A percentile compares a stretch with the other conserved stretches of the same genome.
Evolutionary conservation across 2,888 invertebrate species (phyloP).

Genomic region (Protula sp.): DNA sequence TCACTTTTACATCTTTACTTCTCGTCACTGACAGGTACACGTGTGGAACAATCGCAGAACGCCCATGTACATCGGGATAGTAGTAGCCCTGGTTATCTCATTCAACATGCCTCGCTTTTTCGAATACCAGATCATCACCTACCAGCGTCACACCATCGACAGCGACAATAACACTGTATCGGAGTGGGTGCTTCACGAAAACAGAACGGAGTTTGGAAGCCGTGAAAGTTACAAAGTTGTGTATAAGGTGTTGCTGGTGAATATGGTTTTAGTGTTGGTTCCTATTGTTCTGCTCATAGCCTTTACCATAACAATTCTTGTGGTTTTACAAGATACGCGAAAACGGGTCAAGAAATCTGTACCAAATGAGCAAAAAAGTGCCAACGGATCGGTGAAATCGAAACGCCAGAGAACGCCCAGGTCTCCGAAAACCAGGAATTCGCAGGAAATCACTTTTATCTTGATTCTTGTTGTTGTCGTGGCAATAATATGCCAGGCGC

Average conservation of each 20-base stretch:
- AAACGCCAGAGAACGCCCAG: not conserved
- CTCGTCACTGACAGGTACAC: too few relatives aligned
- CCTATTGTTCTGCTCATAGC: constrained; percentile 21
- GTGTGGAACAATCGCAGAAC: constrained; percentile 23
- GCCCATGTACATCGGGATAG: constrained; percentile 17
- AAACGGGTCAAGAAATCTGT: not conserved
- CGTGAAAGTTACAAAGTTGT: constrained; percentile 18
- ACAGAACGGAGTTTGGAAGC: constrained; percentile 20
- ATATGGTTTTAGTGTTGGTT: constrained; percentile 20
- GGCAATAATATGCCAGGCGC: constrained; percentile 26
- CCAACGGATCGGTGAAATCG: not conserved
- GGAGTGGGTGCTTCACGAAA: constrained; percentile 3
- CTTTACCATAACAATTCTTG: constrained; percentile 21
- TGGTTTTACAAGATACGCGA: constrained; percentile 6
- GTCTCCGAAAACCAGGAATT: not conserved
- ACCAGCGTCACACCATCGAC: not conserved
- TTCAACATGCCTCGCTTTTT: constrained; percentile 28
- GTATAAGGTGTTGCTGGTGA: constrained; percentile 25
- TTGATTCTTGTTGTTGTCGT: constrained; percentile 24
- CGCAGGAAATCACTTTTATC: not conserved
- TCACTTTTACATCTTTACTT: too few relatives aligned
- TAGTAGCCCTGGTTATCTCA: constrained; percentile 15
- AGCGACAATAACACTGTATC: constrained; percentile 8
- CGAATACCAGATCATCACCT: constrained; percentile 21
- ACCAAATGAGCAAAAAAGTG: not conserved